Percentiles rank a stretch among this genome's conserved stretches.
phyloP scores from a whole-genome alignment of 2,888 invertebrate genomes.

The Tenthredo mesomela region DNA sequence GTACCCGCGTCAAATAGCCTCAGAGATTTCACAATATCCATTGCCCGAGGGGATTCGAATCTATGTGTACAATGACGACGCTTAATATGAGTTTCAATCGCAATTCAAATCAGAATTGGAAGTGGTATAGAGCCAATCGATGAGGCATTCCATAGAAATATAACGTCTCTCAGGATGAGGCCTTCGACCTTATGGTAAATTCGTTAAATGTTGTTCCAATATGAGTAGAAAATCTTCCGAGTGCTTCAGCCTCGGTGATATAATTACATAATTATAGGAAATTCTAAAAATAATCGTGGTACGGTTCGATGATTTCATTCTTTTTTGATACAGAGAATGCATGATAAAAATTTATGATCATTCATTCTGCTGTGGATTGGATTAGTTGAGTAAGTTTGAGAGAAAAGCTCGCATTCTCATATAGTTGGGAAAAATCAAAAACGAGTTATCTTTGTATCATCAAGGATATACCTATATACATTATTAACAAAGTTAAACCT shows the following conservation, averaged over 20 bases:
- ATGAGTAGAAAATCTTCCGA: not conserved
- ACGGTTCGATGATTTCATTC: not conserved
- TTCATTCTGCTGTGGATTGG: not conserved
- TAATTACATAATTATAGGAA: not conserved
- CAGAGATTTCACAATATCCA: not conserved
- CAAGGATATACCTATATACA: not conserved
- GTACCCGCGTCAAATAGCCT: not conserved
- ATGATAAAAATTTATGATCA: not conserved
- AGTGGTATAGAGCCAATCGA: not conserved
- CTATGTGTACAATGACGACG: not conserved
- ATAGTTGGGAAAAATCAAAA: not conserved
- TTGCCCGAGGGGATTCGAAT: not conserved
- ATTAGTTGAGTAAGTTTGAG: not conserved
- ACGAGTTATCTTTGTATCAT: not conserved
- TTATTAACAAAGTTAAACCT: not conserved
- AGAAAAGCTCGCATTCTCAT: not conserved
- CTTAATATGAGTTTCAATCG: not conserved
- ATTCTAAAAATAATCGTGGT: not conserved
- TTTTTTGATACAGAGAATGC: not conserved
- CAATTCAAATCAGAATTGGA: not conserved
- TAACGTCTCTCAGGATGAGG: not conserved
- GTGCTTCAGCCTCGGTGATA: not conserved
- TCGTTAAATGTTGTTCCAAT: not conserved
- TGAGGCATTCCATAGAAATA: not conserved
- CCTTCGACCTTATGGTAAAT: not conserved